A percentile compares a stretch with the other conserved stretches of the same genome.
Conservation (phyloP, 2,797 vertebrate genomes). For the Coracias cyanogaster region DNA sequence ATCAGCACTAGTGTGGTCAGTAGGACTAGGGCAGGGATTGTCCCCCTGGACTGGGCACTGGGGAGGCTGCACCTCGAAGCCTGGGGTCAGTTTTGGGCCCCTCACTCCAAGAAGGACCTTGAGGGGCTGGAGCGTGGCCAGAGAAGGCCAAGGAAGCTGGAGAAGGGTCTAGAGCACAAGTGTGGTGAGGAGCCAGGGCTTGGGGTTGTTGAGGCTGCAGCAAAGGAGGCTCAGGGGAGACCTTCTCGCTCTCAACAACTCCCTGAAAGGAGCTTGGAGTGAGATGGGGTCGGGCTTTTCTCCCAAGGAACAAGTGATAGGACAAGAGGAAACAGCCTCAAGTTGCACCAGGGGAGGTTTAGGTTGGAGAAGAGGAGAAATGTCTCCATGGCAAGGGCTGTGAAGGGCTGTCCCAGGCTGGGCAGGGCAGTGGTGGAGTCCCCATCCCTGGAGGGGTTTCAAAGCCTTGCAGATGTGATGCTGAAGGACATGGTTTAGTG, state of each 20-base stretch:
- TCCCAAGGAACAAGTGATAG: not conserved
- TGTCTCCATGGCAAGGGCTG: too few relatives aligned
- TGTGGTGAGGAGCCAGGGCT: too few relatives aligned
- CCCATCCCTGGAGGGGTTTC: not conserved
- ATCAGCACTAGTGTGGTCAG: not conserved
- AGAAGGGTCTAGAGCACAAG: too few relatives aligned
- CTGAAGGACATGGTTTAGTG: not conserved
- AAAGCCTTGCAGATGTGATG: not conserved
- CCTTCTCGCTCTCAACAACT: not conserved
- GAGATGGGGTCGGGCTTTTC: not conserved
- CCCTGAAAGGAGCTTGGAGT: not conserved
- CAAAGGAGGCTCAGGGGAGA: not conserved
- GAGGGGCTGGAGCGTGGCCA: not conserved
- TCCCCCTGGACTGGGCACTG: not conserved
- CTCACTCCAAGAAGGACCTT: not conserved
- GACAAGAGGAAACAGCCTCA: too few relatives aligned
- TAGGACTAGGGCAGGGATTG: not conserved
- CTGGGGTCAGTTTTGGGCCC: not conserved
- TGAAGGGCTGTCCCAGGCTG: too few relatives aligned
- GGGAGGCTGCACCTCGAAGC: not conserved
- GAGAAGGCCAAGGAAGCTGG: not conserved
- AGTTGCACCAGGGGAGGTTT: too few relatives aligned
- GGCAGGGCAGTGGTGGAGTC: not conserved
- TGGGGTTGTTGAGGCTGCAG: too few relatives aligned
- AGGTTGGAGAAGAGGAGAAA: too few relatives aligned